These are phyloP conservation scores for Meta bourneti DNA, from an alignment of 2,888 invertebrate species.

Conservation along the genomic window DNA sequence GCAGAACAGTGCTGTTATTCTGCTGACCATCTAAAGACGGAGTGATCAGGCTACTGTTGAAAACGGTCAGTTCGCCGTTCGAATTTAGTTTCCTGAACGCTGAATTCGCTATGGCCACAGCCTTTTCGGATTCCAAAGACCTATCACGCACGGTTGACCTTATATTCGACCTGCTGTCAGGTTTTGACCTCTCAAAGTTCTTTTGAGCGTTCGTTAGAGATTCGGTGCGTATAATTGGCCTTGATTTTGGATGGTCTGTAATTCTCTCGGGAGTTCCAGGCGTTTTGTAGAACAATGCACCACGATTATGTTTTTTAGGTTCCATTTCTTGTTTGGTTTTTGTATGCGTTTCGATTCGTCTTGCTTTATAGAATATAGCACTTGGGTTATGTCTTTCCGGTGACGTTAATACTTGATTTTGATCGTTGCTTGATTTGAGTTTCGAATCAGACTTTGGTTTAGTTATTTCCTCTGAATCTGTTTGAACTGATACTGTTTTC, in stretches of 20 bases:
- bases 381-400: constrained; percentile 68
- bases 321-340: constrained; percentile 10
- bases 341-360: not conserved
- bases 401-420: constrained; percentile 17
- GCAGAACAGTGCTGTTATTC: not conserved
- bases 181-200: not conserved
- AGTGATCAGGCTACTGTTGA: constrained; percentile 51
- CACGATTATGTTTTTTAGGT: constrained; percentile 41
- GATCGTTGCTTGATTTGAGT: not conserved
- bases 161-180: not conserved
- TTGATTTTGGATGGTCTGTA: not conserved
- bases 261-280: not conserved
- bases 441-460: not conserved
- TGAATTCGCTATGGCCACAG: constrained; percentile 63
- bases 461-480: not conserved
- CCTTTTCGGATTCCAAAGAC: constrained; percentile 64
- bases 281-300: constrained; percentile 56
- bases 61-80: constrained; percentile 70
- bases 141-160: constrained; percentile 35
- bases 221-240: not conserved
- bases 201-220: not conserved
- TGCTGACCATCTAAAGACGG: not conserved
- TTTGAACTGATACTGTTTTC: constrained; percentile 52
- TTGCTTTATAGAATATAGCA: constrained; percentile 58
- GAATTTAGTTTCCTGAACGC: constrained; percentile 58